Percentiles rank a stretch among this genome's conserved stretches.
phyloP scores from a whole-genome alignment of 2,888 invertebrate species.

The Drosophila emarginata region DNA sequence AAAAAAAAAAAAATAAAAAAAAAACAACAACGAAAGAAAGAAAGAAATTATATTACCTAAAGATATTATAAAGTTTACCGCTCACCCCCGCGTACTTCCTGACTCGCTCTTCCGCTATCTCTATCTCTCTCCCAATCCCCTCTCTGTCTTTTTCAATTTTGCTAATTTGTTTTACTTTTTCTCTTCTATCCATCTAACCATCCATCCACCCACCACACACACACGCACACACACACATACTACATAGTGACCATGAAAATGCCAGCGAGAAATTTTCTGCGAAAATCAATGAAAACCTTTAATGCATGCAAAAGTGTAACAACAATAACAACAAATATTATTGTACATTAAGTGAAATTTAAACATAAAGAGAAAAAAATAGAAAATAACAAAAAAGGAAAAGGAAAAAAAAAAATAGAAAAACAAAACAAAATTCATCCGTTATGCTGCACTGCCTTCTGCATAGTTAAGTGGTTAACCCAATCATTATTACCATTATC shows the following conservation, averaged over 20 bases:
- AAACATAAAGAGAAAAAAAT: not conserved
- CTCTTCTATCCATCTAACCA: conserved; percentile 30
- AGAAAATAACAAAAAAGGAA: conserved; percentile 40
- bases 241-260: conserved; percentile 68
- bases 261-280: conserved; percentile 69
- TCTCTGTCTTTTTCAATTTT: conserved; percentile 33
- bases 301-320: conserved; percentile 52
- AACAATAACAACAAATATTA: conserved; percentile 37
- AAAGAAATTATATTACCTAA: not conserved
- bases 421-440: conserved; percentile 25
- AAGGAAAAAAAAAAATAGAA: conserved; percentile 33
- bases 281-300: conserved; percentile 68
- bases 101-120: not conserved
- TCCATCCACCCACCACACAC: conserved; percentile 34
- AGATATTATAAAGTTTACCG: conserved; percentile 10
- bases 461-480: conserved; percentile 14
- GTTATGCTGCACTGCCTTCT: conserved; percentile 45
- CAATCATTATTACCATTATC: conserved; percentile 5
- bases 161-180: conserved; percentile 50
- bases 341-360: conserved; percentile 57
- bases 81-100: not conserved
- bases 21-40: not conserved
- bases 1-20: not conserved
- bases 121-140: not conserved
- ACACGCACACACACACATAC: conserved; percentile 22